A percentile compares a stretch with the other conserved stretches of the same genome.
These are phyloP conservation scores for Eubasilissa regina DNA, from an alignment of 1,140 invertebrate genomes.

Conservation along the genomic window DNA sequence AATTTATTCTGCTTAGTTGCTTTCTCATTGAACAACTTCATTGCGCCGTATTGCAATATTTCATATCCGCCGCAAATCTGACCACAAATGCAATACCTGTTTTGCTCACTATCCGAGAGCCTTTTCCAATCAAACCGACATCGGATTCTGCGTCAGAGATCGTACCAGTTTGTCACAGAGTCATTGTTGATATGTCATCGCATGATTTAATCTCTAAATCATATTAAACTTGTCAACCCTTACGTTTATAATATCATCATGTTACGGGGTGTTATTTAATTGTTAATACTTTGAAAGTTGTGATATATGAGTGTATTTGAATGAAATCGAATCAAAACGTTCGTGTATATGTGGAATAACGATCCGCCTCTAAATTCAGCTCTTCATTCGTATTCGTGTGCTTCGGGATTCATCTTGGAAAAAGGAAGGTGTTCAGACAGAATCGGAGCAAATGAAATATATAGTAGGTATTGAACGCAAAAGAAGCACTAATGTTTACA, in stretches of 20 bases:
- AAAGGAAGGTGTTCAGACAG: no score
- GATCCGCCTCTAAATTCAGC: no score
- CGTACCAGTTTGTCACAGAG: background rate
- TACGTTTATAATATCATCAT: no score
- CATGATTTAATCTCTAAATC: background rate
- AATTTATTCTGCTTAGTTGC: slow-evolving; percentile 1
- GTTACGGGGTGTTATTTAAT: background rate
- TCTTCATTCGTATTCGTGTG: no score
- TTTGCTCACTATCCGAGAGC: slow-evolving; percentile 16
- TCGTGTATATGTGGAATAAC: no score
- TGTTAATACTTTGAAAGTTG: background rate
- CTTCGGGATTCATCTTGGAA: no score
- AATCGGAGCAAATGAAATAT: no score
- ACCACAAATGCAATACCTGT: slow-evolving; percentile 24
- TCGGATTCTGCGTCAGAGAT: background rate
- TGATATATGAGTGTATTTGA: no score
- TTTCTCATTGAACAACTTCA: slow-evolving; percentile 28
- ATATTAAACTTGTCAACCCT: background rate
- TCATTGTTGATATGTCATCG: background rate
- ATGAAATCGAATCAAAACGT: no score
- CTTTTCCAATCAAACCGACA: background rate
- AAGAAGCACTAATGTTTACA: no score
- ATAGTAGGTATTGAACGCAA: no score
- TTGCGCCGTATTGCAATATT: slow-evolving; percentile 17
- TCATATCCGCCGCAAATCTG: slow-evolving; percentile 30